phyloP scores from a whole-genome alignment of 2,113 vertebrate species.

The Sylvia atricapilla region DNA sequence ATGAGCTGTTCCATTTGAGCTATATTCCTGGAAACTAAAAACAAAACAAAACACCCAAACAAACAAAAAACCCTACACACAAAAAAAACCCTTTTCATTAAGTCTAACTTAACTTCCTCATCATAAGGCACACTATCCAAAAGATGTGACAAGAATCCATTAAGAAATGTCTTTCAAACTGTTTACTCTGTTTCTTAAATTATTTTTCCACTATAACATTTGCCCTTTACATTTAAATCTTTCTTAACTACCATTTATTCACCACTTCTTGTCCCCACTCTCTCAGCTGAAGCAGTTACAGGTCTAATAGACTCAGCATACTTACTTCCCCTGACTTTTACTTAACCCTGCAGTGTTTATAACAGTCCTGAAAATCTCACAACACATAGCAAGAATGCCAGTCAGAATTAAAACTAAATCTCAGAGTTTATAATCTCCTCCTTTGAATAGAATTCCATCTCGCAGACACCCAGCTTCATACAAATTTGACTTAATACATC shows the following conservation, averaged over 20 bases:
- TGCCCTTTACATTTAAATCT: not conserved
- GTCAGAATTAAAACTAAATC: not conserved
- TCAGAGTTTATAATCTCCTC: not conserved
- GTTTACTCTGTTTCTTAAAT: not conserved
- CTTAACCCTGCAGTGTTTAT: not conserved
- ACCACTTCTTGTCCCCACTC: not conserved
- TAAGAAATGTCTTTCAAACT: not conserved
- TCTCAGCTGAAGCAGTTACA: not conserved
- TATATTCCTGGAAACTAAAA: slow-evolving; percentile 90
- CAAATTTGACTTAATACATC: not conserved
- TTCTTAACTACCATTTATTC: not conserved
- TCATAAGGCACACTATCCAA: not conserved
- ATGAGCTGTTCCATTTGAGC: slow-evolving; percentile 77
- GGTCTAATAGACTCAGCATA: not conserved
- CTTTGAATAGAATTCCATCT: not conserved
- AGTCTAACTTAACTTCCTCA: not conserved
- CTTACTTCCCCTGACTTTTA: not conserved
- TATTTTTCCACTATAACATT: not conserved
- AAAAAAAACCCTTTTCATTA: not conserved
- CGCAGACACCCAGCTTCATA: not conserved
- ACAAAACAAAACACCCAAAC: not conserved
- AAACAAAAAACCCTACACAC: not conserved
- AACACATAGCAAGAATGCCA: not conserved
- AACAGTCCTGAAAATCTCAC: not conserved
- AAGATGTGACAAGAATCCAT: not conserved